phyloP scores from a whole-genome alignment of 2,888 invertebrate species.

The Protula sp. region DNA sequence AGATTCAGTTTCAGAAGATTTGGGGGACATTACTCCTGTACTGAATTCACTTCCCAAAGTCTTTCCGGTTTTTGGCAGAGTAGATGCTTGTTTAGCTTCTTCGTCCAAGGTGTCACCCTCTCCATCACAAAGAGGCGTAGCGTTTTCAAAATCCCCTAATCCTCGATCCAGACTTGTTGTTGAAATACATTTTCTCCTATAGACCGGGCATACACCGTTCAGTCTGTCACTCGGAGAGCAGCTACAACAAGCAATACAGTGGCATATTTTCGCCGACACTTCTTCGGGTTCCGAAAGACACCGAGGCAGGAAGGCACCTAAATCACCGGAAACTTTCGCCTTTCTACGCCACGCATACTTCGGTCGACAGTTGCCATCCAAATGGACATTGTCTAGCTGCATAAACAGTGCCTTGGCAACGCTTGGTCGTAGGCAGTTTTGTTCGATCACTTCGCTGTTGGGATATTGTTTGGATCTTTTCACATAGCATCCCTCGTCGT shows the following conservation, averaged over 20 bases:
- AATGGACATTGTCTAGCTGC: slow-evolving; percentile 12
- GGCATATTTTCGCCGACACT: slow-evolving; percentile 7
- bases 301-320: neutral
- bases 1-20: no score
- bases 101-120: no score
- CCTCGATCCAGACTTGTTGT: slow-evolving; percentile 18
- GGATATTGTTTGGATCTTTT: slow-evolving; percentile 14
- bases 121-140: no score
- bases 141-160: slow-evolving; percentile 2
- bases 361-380: no score
- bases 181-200: slow-evolving; percentile 5
- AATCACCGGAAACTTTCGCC: neutral
- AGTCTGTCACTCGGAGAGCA: slow-evolving; percentile 14
- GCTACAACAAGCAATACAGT: slow-evolving; percentile 20
- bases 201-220: slow-evolving; percentile 10
- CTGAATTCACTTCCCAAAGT: no score
- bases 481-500: no score
- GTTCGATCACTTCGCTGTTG: slow-evolving; percentile 20
- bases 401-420: slow-evolving; percentile 17
- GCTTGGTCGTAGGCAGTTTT: slow-evolving; percentile 18
- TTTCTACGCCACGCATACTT: no score
- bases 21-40: no score
- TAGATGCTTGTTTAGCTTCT: no score
- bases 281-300: neutral
- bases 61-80: no score